Evolutionary conservation across 2,888 invertebrate species (phyloP), one percentile per base, ranked within the genome.

Genomic region (Cryptosula pallasiana): DNA sequence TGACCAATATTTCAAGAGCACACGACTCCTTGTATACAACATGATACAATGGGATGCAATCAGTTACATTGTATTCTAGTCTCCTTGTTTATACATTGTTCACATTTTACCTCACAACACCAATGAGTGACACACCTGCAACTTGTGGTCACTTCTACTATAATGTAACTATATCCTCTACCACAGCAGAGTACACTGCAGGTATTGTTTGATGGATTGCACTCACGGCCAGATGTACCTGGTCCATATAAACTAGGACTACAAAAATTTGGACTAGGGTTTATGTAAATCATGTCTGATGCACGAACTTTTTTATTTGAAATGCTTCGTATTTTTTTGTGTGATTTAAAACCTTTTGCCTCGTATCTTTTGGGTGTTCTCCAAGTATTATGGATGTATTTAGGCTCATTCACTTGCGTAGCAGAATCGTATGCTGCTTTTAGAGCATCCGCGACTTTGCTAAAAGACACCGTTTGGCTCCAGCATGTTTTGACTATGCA

Each of bases 391-490:
- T 32, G 32, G 13, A 3, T 63, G 27, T 9, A 29, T 63, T 32
- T 63, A 34, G 3, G 27, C 13, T 93, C 91, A 78, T 93, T 93
- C 70, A 95, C 94, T 87, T 93, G 93, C 72, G 91, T 90, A 73
- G 94, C 93, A 9, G 92, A 93, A 86, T 94, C 93, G 83, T 94
- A 95, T 78, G 90, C 90, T 78, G 92, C 92, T 79, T 92, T 90
- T 74, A 95, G 87, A 71, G 90, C 89, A 78, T 91, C 90, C n/a
- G 93, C 93, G 3, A 94, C 90, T 83, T 93, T 92, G 72, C 93
- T 89, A 83, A 95, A 94, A 25, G 94, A 94, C 91, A 95, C 92
- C 91, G 94, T 92, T 82, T 92, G 91, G 79, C 91, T 88, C 93
- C 94, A 94, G 81, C 95, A 95, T 0, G 94, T 94, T 78, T 91